Evolutionary conservation across 2,888 invertebrate genomes (phyloP), one percentile per base, ranked within the genome.

Genomic region (Carterocephalus palaemon): DNA sequence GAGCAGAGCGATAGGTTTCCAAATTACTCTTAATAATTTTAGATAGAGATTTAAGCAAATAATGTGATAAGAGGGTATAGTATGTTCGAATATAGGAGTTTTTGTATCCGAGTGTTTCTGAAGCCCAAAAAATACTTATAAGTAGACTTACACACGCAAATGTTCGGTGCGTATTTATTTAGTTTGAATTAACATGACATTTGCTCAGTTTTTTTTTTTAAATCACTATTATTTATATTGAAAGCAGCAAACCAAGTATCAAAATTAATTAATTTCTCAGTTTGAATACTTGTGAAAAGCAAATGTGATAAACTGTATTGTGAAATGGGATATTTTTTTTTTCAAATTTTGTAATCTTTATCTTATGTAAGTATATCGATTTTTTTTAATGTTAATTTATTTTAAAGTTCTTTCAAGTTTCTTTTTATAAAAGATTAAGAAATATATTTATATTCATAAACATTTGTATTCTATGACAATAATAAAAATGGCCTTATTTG

Each of bases 31-130:
- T 28, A 24, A 10, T 42, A 28, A 20, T 16, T n/a, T 37, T 33
- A 29, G 12, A 10, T 41, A 34, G 16, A 32, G 6, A 8, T 22
- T 40, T 32, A 33, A 43, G 47, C 37, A 48, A 45, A 47, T 49
- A 52, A 38, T 50, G 49, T 49, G 49, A 48, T 50, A 49, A 41
- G 39, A 46, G 46, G 39, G 42, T 42, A 41, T 36, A 38, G 45
- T 33, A 34, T 34, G 34, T 46, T 52, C 47, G 47, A 49, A 47
- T 51, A 48, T 48, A 48, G 43, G 46, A 47, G 33, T 46, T 54
- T 32, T 32, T 7, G 17, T 41, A 20, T 20, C 8, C 5, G 19
- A 28, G 10, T 13, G 19, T 28, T 20, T 20, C 9, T 32, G 16
- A 31, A 12, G 24, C 17, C 24, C 37, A 37, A 37, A 37, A 37